Evolutionary conservation across 2,797 vertebrate species (phyloP).

Genomic region (Micrastur ruficollis): DNA sequence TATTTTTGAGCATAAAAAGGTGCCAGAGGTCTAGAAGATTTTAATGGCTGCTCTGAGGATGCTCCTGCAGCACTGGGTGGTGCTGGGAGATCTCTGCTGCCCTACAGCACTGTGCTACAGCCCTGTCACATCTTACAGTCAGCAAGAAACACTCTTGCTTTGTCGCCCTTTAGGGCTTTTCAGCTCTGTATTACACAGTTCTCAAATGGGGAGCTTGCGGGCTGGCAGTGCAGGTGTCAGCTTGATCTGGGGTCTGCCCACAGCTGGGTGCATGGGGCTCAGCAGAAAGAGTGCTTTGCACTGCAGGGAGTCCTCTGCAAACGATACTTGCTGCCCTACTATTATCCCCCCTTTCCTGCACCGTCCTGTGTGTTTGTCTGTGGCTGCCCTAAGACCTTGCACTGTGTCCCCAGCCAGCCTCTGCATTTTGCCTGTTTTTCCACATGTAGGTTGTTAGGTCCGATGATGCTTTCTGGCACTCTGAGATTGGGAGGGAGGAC

Average conservation of each 20-base stretch:
- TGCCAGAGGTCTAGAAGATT: background rate
- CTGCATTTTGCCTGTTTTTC: background rate
- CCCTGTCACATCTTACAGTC: background rate
- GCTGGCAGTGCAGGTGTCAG: background rate
- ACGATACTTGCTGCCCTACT: background rate
- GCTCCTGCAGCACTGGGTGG: background rate
- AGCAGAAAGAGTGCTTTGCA: background rate
- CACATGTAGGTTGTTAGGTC: background rate
- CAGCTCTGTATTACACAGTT: background rate
- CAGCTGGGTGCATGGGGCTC: background rate
- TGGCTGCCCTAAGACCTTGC: background rate
- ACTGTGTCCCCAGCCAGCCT: background rate
- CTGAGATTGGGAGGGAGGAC: background rate
- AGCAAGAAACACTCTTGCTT: background rate
- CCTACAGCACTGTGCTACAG: background rate
- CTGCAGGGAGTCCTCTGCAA: background rate
- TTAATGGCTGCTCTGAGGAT: background rate
- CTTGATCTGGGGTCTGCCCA: background rate
- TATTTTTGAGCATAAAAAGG: background rate
- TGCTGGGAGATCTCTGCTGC: background rate
- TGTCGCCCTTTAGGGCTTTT: background rate
- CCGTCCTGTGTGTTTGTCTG: rapidly evolving
- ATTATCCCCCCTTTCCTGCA: background rate
- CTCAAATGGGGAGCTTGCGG: background rate
- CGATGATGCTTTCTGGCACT: background rate